These are phyloP conservation scores for Ginglymostoma cirratum DNA, from an alignment of 2,113 vertebrate species.

Conservation along the genomic window DNA sequence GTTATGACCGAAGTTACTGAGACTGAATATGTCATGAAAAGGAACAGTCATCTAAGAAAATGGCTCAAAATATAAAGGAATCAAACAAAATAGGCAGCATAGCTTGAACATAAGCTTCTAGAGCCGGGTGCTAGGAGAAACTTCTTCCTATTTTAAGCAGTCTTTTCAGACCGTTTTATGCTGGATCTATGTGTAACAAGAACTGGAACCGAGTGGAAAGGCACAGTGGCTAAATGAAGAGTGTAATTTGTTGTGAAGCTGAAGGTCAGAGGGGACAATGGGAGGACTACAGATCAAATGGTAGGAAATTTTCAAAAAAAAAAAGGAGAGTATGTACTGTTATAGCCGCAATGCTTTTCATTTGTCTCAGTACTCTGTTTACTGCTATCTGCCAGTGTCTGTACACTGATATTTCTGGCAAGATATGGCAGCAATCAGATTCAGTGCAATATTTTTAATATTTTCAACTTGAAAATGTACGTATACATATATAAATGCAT, in stretches of 20 bases:
- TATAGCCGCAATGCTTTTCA: background rate
- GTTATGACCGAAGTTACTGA: background rate
- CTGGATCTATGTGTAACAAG: background rate
- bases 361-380: background rate
- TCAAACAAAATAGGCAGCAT: constrained; percentile 4
- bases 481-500: background rate
- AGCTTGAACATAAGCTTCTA: background rate
- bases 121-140: background rate
- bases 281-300: constrained; percentile 32
- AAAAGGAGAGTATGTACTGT: background rate
- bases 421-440: background rate
- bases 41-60: background rate
- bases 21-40: background rate
- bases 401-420: background rate
- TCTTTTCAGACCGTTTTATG: background rate
- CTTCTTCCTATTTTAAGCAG: background rate
- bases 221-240: constrained; percentile 21
- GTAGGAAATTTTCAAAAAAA: constrained; percentile 20
- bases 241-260: constrained; percentile 1
- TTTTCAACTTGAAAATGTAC: background rate
- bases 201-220: background rate
- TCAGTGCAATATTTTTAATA: background rate
- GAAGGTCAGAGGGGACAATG: constrained; percentile 24
- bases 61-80: constrained; percentile 3
- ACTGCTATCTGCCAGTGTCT: background rate